Evolutionary conservation across 2,797 vertebrate species (phyloP), one percentile per base, ranked within the genome.

Genomic region (Sebastes matsubarae): DNA sequence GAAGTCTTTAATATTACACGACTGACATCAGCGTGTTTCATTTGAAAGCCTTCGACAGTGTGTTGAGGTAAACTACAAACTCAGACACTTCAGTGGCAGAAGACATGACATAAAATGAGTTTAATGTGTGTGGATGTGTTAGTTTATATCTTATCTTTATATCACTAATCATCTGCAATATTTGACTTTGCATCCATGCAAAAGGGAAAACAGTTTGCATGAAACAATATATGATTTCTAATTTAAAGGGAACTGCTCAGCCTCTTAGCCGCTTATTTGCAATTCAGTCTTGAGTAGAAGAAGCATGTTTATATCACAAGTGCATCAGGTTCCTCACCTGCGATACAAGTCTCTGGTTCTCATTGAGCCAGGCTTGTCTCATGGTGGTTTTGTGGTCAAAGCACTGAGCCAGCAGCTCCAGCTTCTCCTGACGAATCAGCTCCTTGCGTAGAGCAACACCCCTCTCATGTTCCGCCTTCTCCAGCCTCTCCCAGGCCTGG

Each of bases 311-410:
- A 16, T 50, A 25, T 59, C 1, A 1, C 29, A 7, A 34, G n/a
- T 52, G 36, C 27, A 36, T 12, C 4, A 11, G 30, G 14, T 18
- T 13, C 34, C 18, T 50, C 2, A 94, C 98, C 97, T 98, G 98
- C 0, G 97, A 98, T 10, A 99, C 97, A 1, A 99, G 95, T 2
- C 98, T 96, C 87, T 99, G 98, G 94, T 99, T 99, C 95, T 99
- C 98, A 0, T 97, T 97, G 52, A 99, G 94, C 98, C 98, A 99
- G 1, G 97, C 97, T 92, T 99, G 98, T 84, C 98, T 96, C 98
- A 99, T 99, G 73, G 93, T 91, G 22, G 96, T 98, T 87, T 99
- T 99, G 91, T 99, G 98, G 93, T 99, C 98, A 5, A 99, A 99
- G 36, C 97, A 96, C 81, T 99, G 98, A 30, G 97, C 97, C 85